A percentile compares a stretch with the other conserved stretches of the same genome.
Conservation (phyloP, 1,140 invertebrate species). For the Drosophila neocordata region DNA sequence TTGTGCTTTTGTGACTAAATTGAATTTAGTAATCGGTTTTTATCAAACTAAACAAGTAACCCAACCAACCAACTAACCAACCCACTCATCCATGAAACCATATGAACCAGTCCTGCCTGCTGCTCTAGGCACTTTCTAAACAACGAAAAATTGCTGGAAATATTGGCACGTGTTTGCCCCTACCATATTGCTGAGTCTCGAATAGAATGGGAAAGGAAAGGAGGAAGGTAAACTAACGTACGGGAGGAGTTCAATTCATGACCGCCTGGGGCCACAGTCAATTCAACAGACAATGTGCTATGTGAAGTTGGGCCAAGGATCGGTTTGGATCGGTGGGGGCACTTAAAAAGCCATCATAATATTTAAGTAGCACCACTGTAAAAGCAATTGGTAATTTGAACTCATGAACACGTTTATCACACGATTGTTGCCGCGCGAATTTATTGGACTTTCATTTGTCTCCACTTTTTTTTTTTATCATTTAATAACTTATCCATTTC, state of each 20-base stretch:
- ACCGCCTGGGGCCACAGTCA: constrained; percentile 31
- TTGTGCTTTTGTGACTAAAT: constrained; percentile 76
- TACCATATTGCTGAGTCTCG: background rate
- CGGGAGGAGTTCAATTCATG: constrained; percentile 22
- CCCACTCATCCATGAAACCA: constrained; percentile 16
- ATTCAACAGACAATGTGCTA: constrained; percentile 35
- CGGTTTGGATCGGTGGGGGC: constrained; percentile 10
- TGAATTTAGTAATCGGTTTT: constrained; percentile 80
- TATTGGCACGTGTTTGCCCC: constrained; percentile 12
- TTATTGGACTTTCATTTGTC: constrained; percentile 44
- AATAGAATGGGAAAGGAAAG: background rate
- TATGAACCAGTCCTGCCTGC: background rate
- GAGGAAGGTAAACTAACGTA: background rate
- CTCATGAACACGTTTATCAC: constrained; percentile 38
- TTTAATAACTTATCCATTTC: constrained; percentile 53
- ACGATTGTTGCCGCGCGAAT: constrained; percentile 24
- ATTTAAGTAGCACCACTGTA: constrained; percentile 21
- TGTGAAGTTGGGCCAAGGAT: constrained; percentile 9
- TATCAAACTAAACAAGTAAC: constrained; percentile 54
- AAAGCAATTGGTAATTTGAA: constrained; percentile 15
- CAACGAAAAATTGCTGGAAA: constrained; percentile 24
- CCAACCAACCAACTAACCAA: constrained; percentile 2
- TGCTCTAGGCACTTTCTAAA: constrained; percentile 50
- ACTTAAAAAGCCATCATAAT: constrained; percentile 22
- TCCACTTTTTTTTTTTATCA: constrained; percentile 5